These are phyloP conservation scores for Troglohyphantes excavatus DNA, from an alignment of 2,888 invertebrate genomes.

Conservation along the genomic window DNA sequence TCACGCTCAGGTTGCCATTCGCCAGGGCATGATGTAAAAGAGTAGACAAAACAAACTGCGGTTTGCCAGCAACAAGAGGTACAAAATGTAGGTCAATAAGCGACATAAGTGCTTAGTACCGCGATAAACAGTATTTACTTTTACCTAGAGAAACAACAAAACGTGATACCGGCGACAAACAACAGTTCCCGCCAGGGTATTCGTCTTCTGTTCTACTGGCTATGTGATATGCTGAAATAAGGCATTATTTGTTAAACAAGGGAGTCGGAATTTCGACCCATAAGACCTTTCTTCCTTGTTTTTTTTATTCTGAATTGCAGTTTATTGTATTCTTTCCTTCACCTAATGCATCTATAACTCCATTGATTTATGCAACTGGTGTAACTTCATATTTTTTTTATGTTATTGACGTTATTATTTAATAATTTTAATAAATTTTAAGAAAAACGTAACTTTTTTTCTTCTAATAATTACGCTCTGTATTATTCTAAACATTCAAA, in stretches of 20 bases:
- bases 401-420: too few species aligned
- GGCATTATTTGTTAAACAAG: constrained; percentile 44
- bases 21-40: constrained; percentile 6
- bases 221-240: constrained; percentile 14
- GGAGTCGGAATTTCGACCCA: background rate
- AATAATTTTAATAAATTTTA: too few species aligned
- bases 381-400: too few species aligned
- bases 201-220: too few species aligned
- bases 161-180: constrained; percentile 29
- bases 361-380: too few species aligned
- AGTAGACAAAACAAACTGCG: constrained; percentile 34
- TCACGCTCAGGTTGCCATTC: constrained; percentile 3
- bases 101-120: constrained; percentile 20
- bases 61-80: constrained; percentile 25
- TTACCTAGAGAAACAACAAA: background rate
- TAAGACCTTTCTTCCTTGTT: background rate
- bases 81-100: constrained; percentile 58
- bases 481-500: too few species aligned
- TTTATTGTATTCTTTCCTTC: background rate
- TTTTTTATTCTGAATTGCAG: background rate
- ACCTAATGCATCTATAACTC: background rate
- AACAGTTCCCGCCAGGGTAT: too few species aligned
- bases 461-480: too few species aligned
- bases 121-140: constrained; percentile 47
- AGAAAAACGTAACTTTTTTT: too few species aligned